Base-by-base conservation (phyloP, 2,888 invertebrate genomes). In the Axea sp. region DNA sequence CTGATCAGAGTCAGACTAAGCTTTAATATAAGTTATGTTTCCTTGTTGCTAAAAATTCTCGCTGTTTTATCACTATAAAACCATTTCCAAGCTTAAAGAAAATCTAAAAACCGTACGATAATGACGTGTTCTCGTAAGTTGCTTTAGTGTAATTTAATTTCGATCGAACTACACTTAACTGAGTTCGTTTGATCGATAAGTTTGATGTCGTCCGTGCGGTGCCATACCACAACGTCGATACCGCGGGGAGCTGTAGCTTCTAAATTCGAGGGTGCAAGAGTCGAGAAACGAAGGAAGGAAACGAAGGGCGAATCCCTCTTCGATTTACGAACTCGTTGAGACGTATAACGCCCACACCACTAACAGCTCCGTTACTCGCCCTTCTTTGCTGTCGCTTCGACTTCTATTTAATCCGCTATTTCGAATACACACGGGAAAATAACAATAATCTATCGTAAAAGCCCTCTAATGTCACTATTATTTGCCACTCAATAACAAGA, bases 281-380 rank as follows among this genome's bases (percentile, higher is more conserved):
- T 37, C 57, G 19, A 57, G 43, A 55, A 62, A 59, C 71, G 78
- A 72, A 69, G 74, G 74, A 77, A 76, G 41, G 26, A 59, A 55
- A 51, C 77, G 79, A 76, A 77, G 80, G 80, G 79, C 73, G 80
- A 78, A 77, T 77, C 78, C 78, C 77, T 80, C 77, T 80, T 80
- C 82, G 82, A 81, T 82, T 82, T 82, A 81, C 78, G 76, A 81
- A 82, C 81, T 81, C 81, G 80, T 82, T 81, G 81, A 82, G 81
- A 81, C 81, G 82, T 80, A 80, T 78, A 71, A 74, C 75, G 60
- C 77, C 75, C 77, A 62, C 67, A 73, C 75, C 69, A 59, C 57
- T 17, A 31, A 33, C 28, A 43, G 64, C 65, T 55, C 67, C 49
- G 67, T 55, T 60, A 59, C 73, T 64, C 47, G 51, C 68, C 51